phyloP scores from a whole-genome alignment of 2,113 vertebrate genomes.

The Perca flavescens region DNA sequence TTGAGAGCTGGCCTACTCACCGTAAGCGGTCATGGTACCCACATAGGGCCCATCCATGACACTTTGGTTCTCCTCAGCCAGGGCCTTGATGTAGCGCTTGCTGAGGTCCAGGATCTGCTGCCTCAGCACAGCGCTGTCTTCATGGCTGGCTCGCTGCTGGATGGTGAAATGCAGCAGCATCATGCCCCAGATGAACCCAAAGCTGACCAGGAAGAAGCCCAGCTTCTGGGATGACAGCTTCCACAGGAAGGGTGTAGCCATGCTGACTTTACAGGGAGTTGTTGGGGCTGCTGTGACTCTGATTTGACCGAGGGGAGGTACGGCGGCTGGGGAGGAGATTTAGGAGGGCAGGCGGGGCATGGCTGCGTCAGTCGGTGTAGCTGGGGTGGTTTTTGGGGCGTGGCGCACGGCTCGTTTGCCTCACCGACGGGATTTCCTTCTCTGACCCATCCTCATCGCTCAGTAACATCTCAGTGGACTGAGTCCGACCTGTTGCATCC shows the following conservation, averaged over 20 bases:
- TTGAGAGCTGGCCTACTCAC: constrained; percentile 81
- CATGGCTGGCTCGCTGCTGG: constrained; percentile 94
- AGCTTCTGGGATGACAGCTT: constrained; percentile 98
- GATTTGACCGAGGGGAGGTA: constrained; percentile 12
- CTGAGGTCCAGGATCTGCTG: constrained; percentile 99
- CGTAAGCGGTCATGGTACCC: constrained; percentile 97
- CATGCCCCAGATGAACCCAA: constrained; percentile 99
- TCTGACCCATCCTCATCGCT: constrained; percentile 55
- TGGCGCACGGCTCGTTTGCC: constrained; percentile 19
- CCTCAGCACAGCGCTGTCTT: constrained; percentile 94
- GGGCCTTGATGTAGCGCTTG: constrained; percentile 97
- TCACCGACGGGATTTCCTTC: constrained; percentile 61
- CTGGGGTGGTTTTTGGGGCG: not conserved
- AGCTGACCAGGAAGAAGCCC: constrained; percentile 97
- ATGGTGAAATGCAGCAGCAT: constrained; percentile 99
- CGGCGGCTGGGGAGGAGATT: constrained; percentile 28
- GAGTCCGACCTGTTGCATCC: constrained; percentile 75
- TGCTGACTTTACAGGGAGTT: constrained; percentile 70
- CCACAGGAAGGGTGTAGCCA: constrained; percentile 93
- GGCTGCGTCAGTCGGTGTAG: constrained; percentile 55
- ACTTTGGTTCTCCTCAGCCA: constrained; percentile 97
- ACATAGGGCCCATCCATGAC: constrained; percentile 98
- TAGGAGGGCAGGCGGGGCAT: constrained; percentile 82
- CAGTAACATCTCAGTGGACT: constrained; percentile 61
- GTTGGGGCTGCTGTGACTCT: constrained; percentile 55